Evolutionary conservation across 2,113 vertebrate genomes (phyloP).

Genomic region (Sporophila hypoxantha): DNA sequence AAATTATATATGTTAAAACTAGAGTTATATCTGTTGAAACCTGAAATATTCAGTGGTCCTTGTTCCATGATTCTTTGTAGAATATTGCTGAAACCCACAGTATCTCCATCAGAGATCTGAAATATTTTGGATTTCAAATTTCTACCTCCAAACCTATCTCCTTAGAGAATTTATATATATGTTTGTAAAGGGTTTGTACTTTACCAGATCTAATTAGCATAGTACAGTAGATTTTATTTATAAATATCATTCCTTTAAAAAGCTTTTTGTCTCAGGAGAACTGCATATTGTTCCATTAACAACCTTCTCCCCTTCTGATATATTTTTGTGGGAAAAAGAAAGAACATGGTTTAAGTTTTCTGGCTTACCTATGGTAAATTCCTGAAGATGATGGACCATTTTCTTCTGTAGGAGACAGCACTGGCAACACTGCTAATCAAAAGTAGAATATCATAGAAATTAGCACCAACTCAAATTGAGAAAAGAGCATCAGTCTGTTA

Average conservation of each 20-base stretch:
- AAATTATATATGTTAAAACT: neutral
- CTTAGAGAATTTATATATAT: neutral
- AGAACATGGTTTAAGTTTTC: neutral
- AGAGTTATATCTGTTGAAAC: neutral
- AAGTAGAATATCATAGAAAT: neutral
- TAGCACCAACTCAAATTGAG: neutral
- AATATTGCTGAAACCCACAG: neutral
- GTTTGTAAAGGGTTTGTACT: neutral
- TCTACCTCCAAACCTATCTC: neutral
- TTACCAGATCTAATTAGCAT: neutral
- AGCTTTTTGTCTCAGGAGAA: neutral
- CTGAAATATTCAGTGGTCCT: neutral
- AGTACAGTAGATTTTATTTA: neutral
- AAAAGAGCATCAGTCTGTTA: neutral
- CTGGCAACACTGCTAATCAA: neutral
- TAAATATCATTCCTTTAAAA: neutral
- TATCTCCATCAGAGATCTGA: neutral
- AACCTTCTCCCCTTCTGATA: neutral
- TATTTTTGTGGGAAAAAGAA: neutral
- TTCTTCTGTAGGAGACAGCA: neutral
- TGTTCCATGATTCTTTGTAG: neutral
- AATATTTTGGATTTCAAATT: neutral
- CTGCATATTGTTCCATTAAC: neutral
- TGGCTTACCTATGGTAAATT: neutral
- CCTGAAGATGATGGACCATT: neutral